Base-by-base conservation (phyloP, 2,113 vertebrate genomes). In the Rhodinocichla rosea region DNA sequence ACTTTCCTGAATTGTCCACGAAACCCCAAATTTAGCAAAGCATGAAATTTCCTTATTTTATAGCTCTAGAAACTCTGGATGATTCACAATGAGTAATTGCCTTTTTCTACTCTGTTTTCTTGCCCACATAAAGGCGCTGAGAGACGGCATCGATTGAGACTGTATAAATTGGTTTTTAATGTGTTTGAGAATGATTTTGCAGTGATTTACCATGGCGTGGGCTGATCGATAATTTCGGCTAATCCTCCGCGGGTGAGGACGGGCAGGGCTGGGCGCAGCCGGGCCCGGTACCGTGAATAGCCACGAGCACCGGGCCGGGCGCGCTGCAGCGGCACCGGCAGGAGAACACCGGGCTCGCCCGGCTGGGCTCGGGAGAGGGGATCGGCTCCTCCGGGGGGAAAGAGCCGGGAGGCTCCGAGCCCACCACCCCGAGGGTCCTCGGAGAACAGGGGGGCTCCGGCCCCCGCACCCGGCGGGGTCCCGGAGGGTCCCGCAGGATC, bases 11-110 rank as follows among this genome's bases (percentile, higher is more conserved):
- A 77, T 83, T 26, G 92, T 79, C 95, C 97, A 95, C 85, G 88
- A 95, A 95, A 35, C n/a, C 89, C 90, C 74, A 88, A 94, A 95
- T 93, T 95, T 88, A 95, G 96, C 94, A 64, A 94, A 92, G 87
- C 35, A 12, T 9, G 15, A 81, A 53, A 83, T 88, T 27, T 42
- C 60, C 88, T 82, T 73, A 45, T 63, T 13, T 85, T 55, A 74
- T 55, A 80, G 69, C 78, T 80, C 90, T 47, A 32, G 28, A 47
- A 94, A 82, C 70, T 52, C 73, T 1, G 26, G 35, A 21, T 80
- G 81, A 86, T 68, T 85, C 97, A 87, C 62, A 35, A 24, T 1
- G 20, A 49, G 7, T 59, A 22, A 78, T 47, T 18, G 27, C 21
- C 37, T 27, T 80, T 83, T 89, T 69, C 33, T 12, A 12, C 14